Conservation (phyloP, 2,797 vertebrate genomes). For the Eulemur mongoz region DNA sequence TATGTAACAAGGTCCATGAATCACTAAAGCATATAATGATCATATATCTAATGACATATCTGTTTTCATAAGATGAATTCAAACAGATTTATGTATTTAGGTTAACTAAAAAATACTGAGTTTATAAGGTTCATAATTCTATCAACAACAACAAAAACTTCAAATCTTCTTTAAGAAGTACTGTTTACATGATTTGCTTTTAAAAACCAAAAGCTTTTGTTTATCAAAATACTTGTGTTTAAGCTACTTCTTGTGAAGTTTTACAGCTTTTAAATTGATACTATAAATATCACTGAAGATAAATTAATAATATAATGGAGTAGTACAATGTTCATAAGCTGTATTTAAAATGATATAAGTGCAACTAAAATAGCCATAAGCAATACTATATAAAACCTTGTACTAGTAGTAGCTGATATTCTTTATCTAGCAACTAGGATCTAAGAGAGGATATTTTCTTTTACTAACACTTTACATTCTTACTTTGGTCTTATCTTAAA, state of each 20-base stretch:
- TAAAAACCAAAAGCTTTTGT: conserved; percentile 78
- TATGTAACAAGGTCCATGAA: conserved; percentile 85
- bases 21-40: conserved; percentile 82
- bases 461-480: conserved; percentile 12
- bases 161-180: conserved; percentile 53
- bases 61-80: conserved; percentile 77
- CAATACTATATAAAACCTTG: conserved; percentile 31
- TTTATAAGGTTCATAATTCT: conserved; percentile 76
- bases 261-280: conserved; percentile 78
- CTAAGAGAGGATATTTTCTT: conserved; percentile 31
- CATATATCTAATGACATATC: conserved; percentile 80
- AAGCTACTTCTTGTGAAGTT: conserved; percentile 75
- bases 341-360: conserved; percentile 80
- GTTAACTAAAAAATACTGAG: conserved; percentile 82
- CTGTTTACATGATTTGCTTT: conserved; percentile 55
- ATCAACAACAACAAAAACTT: conserved; percentile 53
- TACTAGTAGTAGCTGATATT: conserved; percentile 5
- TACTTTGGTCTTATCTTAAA: conserved; percentile 49
- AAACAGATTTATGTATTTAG: conserved; percentile 81
- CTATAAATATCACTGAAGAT: conserved; percentile 81
- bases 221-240: conserved; percentile 58
- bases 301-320: conserved; percentile 78
- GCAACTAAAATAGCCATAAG: conserved; percentile 72
- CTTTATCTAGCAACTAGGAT: conserved; percentile 73
- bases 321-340: conserved; percentile 78